A percentile compares a stretch with the other conserved stretches of the same genome.
Evolutionary conservation across 2,113 vertebrate species (phyloP).

Genomic region (Setophaga petechia): DNA sequence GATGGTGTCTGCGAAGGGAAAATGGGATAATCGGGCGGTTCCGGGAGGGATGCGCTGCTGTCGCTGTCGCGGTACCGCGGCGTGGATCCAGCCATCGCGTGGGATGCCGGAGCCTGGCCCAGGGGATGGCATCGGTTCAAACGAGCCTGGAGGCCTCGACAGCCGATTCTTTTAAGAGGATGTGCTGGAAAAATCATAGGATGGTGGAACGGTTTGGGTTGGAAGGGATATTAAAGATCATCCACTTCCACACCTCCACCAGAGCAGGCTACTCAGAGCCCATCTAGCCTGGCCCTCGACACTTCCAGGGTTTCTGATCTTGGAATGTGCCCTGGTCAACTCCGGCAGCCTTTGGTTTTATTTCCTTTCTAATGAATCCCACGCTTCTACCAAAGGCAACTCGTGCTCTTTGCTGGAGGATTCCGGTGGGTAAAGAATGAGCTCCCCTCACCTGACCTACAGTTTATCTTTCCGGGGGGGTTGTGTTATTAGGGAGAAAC

Average conservation of each 20-base stretch:
- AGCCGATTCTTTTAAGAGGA: background rate
- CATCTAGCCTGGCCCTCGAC: background rate
- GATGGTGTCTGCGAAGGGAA: fast-evolving
- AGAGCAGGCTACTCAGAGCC: background rate
- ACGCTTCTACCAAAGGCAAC: fast-evolving
- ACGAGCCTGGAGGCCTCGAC: background rate
- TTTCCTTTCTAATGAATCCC: background rate
- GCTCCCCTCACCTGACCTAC: background rate
- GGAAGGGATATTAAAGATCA: background rate
- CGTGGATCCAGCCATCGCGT: background rate
- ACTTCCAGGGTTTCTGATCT: background rate
- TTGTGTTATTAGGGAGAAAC: background rate
- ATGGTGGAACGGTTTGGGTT: too few species aligned
- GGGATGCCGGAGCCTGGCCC: background rate
- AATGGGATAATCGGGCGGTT: fast-evolving
- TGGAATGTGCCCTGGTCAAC: background rate
- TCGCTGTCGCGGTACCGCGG: background rate
- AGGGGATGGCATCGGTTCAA: fast-evolving
- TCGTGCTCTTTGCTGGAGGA: background rate
- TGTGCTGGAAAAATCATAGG: background rate
- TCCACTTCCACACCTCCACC: background rate
- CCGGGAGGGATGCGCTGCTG: background rate
- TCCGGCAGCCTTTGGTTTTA: background rate
- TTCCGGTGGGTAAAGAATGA: background rate
- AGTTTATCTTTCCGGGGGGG: background rate